Evolutionary conservation across 2,797 vertebrate species (phyloP), one percentile per base, ranked within the genome.

Genomic region (Lates japonicus): DNA sequence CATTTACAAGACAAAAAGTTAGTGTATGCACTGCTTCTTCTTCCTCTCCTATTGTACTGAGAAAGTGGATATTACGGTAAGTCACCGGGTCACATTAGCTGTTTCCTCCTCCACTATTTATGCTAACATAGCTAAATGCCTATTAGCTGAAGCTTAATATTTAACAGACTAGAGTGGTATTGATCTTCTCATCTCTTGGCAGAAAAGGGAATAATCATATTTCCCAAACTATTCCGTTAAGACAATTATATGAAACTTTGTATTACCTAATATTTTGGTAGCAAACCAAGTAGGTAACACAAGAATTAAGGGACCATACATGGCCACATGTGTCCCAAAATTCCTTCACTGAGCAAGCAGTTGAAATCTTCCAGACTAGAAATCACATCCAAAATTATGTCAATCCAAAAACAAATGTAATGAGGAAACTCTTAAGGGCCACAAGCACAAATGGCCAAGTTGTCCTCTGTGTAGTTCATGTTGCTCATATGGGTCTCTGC

Each of bases 261-360:
- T 58, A 62, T 81, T 58, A 68, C 67, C 64, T 70, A 55, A 55
- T 80, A 54, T 72, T 59, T 48, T 62, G 70, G 58, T 48, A 57
- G 61, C 8, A 71, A 85, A 74, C 64, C 48, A 77, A 81, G 51
- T 49, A 72, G 71, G 20, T 54, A 72, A 74, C 22, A 73, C 7
- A 61, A 70, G 52, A 68, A 76, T 74, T 69, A 63, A 84, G 33
- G 70, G 62, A 80, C 57, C 57, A 71, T n/a, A 29, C 66, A 59
- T 49, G 25, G 25, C 25, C 25, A 29, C 25, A 29, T 29, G 25
- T 29, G 25, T 29, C 25, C 25, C 79, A 90, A 81, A 72, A 74
- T 74, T 80, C 72, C 35, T 80, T 88, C 76, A 77, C 62, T 76
- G 35, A 63, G 63, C 19, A 74, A 63, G 69, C 61, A 76, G 33